Evolutionary conservation across 2,113 vertebrate genomes (phyloP).

Genomic region (Thermophis baileyi): DNA sequence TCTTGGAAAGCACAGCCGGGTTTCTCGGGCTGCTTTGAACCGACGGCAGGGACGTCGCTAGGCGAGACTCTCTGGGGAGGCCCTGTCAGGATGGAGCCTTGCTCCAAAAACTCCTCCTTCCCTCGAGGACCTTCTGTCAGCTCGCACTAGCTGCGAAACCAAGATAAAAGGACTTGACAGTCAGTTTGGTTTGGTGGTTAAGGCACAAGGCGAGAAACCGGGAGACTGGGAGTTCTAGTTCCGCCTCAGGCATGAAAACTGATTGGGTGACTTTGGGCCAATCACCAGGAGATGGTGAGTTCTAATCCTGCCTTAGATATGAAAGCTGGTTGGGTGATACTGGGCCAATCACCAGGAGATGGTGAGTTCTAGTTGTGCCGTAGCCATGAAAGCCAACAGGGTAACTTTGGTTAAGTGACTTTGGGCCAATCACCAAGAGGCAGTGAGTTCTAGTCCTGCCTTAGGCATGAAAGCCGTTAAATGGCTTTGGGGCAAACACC

Average conservation of each 20-base stretch:
- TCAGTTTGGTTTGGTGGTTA: neutral
- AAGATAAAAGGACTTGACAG: neutral
- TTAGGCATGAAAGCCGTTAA: too few species aligned
- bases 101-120: neutral
- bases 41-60: neutral
- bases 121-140: neutral
- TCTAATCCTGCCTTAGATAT: too few species aligned
- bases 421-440: too few species aligned
- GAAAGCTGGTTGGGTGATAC: neutral
- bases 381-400: too few species aligned
- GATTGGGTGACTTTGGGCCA: fast-evolving
- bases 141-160: fast-evolving
- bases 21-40: neutral
- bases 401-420: too few species aligned
- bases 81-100: neutral
- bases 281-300: too few species aligned
- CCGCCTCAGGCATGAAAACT: fast-evolving
- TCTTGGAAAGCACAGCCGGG: neutral
- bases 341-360: neutral
- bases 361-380: neutral
- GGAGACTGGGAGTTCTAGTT: neutral
- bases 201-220: neutral
- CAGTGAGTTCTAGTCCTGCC: too few species aligned
- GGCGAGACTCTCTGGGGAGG: neutral
- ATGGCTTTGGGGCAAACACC: too few species aligned